phyloP scores from a whole-genome alignment of 2,797 vertebrate species.

The Hoplostethus mediterraneus region DNA sequence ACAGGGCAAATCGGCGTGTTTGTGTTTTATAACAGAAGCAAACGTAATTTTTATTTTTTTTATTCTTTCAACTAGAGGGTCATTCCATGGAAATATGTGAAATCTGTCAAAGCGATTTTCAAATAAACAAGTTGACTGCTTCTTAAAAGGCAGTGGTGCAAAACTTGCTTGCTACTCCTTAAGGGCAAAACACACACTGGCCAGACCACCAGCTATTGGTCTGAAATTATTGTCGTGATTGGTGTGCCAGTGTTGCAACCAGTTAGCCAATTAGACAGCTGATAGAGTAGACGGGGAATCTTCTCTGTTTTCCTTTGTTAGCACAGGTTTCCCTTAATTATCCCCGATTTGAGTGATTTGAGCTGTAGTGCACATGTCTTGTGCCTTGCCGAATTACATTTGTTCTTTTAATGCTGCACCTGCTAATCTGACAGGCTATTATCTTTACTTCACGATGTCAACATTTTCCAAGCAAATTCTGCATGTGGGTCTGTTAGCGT shows the following conservation, averaged over 20 bases:
- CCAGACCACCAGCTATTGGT: conserved; percentile 4
- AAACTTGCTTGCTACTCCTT: background rate
- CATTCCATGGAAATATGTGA: background rate
- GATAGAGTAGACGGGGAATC: background rate
- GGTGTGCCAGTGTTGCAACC: background rate
- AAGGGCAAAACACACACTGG: background rate
- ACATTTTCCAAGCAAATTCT: background rate
- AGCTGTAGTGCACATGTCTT: too few relatives aligned
- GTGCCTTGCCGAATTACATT: background rate
- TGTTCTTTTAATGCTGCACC: background rate
- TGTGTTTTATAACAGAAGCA: conserved; percentile 33
- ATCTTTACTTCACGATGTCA: background rate
- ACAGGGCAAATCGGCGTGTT: conserved; percentile 65
- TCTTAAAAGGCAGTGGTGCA: background rate
- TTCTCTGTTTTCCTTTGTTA: background rate
- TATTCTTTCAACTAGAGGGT: conserved; percentile 28
- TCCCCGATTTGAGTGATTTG: background rate
- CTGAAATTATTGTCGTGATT: background rate
- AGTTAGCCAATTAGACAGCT: background rate
- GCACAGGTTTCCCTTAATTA: background rate
- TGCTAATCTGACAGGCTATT: background rate
- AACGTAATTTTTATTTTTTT: background rate
- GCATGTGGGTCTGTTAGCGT: background rate
- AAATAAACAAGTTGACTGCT: conserved; percentile 11
- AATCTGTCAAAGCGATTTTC: conserved; percentile 11